Evolutionary conservation across 2,113 vertebrate genomes (phyloP).

Genomic region (Semnopithecus entellus): DNA sequence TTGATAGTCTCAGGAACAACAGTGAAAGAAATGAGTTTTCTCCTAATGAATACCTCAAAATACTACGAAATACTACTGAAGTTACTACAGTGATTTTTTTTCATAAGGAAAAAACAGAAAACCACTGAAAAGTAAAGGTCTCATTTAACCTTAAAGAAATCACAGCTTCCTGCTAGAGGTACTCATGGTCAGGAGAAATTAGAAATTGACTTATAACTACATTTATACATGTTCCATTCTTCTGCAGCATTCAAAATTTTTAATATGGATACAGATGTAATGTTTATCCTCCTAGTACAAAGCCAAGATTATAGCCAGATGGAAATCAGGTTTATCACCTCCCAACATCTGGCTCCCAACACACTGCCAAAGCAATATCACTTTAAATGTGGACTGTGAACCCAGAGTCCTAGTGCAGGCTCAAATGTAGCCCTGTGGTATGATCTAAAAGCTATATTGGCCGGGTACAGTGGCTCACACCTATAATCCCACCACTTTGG

Average conservation of each 20-base stretch:
- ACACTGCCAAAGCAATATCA: constrained; percentile 62
- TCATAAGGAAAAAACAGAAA: not conserved
- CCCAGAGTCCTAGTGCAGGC: not conserved
- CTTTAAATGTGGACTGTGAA: constrained; percentile 55
- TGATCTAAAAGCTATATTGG: not conserved
- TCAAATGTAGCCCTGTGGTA: not conserved
- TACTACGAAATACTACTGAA: not conserved
- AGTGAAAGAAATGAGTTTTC: constrained; percentile 8
- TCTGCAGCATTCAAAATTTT: constrained; percentile 36
- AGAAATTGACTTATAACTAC: constrained; percentile 24
- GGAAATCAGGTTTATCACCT: constrained; percentile 58
- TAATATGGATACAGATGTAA: constrained; percentile 39
- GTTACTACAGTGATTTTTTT: constrained; percentile 26
- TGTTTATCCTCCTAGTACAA: constrained; percentile 60
- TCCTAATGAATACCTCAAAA: not conserved
- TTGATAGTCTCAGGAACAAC: constrained; percentile 32
- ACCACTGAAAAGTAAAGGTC: constrained; percentile 44
- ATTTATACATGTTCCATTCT: constrained; percentile 43
- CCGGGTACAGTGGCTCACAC: too few species aligned
- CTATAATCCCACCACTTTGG: too few species aligned
- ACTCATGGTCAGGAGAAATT: constrained; percentile 46
- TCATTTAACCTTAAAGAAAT: constrained; percentile 50
- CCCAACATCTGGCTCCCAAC: constrained; percentile 69
- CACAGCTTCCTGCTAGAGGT: constrained; percentile 5
- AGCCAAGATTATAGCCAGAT: constrained; percentile 61